Evolutionary conservation across 2,888 invertebrate genomes (phyloP).

Genomic region (Timema cristinae): DNA sequence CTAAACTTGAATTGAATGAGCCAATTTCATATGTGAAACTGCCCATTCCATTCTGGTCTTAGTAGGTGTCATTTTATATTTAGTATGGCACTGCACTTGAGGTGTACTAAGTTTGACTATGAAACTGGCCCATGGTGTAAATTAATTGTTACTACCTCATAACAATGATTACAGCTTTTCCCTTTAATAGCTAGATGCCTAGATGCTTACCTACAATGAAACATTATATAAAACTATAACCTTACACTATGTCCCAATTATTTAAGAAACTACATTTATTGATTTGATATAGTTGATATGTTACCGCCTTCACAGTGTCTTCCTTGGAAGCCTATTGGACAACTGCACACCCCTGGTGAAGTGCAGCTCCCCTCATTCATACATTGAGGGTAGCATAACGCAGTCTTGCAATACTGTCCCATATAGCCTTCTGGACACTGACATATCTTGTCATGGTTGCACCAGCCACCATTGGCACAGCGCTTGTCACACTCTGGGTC

Average conservation of each 20-base stretch:
- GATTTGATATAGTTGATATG: conserved; percentile 25
- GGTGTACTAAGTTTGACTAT: too few relatives aligned
- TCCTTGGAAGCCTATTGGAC: conserved; percentile 86
- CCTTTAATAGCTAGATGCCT: too few relatives aligned
- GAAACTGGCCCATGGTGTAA: too few relatives aligned
- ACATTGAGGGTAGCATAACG: conserved; percentile 87
- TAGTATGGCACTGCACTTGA: too few relatives aligned
- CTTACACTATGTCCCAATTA: not conserved
- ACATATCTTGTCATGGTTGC: conserved; percentile 78
- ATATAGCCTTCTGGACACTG: conserved; percentile 88
- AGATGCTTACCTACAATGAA: not conserved
- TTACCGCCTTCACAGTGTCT: conserved; percentile 86
- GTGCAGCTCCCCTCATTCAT: conserved; percentile 91
- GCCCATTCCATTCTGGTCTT: too few relatives aligned
- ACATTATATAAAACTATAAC: not conserved
- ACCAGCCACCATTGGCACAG: conserved; percentile 81
- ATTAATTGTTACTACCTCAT: too few relatives aligned
- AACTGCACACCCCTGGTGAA: conserved; percentile 83
- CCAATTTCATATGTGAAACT: too few relatives aligned
- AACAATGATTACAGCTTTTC: too few relatives aligned
- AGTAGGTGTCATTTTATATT: too few relatives aligned
- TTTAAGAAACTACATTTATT: not conserved
- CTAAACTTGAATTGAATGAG: too few relatives aligned
- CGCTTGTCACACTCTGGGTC: conserved; percentile 87
- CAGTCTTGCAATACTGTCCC: conserved; percentile 85